Conservation (phyloP, 2,888 invertebrate genomes). For the Sabellastarte sp. region DNA sequence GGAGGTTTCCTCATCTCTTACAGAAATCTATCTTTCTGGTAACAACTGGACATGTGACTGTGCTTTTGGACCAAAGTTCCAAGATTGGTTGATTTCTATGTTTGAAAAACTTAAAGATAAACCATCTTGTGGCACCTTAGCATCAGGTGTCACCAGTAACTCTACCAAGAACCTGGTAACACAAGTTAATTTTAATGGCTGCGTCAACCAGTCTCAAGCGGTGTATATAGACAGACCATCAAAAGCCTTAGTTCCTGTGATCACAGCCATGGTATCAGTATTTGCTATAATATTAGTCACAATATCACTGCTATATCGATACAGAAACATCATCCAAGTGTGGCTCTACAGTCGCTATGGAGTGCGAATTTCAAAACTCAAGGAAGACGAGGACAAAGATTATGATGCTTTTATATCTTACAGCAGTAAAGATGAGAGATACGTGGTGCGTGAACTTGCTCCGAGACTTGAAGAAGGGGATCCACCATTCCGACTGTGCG, state of each 20-base stretch:
- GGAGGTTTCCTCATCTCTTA: neutral
- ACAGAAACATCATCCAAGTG: neutral
- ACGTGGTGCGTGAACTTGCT: neutral
- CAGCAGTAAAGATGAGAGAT: neutral
- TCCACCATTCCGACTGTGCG: neutral
- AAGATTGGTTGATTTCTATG: neutral
- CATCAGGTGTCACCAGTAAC: neutral
- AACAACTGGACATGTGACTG: constrained; percentile 3
- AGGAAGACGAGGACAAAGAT: neutral
- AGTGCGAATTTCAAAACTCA: neutral
- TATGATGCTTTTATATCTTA: constrained; percentile 1
- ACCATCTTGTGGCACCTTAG: neutral
- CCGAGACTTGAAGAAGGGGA: neutral
- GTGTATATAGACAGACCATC: neutral
- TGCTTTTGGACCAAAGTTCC: neutral
- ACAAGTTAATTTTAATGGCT: neutral
- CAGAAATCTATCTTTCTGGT: neutral
- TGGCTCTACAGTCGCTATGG: neutral
- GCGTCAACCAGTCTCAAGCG: no score
- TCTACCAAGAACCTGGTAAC: neutral
- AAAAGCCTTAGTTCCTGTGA: neutral
- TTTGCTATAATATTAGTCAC: neutral
- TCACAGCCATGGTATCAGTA: neutral
- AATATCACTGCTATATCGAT: neutral
- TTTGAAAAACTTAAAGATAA: neutral